These are phyloP conservation scores for Andrena bucephala DNA, from an alignment of 2,888 invertebrate genomes.

Conservation along the genomic window DNA sequence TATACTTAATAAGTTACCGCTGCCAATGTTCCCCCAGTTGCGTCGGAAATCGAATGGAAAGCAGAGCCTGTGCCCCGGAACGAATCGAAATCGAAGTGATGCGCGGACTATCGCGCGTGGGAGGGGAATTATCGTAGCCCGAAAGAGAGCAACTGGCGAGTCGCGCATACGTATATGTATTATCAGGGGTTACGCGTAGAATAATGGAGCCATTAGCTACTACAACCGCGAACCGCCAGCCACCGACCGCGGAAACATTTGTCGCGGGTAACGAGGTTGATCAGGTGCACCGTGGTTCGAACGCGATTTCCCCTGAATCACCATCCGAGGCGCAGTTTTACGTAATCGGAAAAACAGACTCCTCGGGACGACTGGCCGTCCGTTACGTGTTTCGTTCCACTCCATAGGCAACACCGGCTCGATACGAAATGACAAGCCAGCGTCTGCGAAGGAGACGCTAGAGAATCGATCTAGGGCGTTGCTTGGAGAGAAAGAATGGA, in stretches of 20 bases:
- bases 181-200: no score
- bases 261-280: constrained; percentile 13
- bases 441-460: constrained; percentile 6
- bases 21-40: no score
- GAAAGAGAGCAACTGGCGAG: neutral
- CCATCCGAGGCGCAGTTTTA: neutral
- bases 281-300: neutral
- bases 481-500: neutral
- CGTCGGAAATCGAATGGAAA: no score
- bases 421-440: constrained; percentile 5
- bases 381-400: neutral
- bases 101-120: no score
- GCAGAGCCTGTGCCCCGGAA: no score
- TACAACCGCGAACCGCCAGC: constrained; percentile 17
- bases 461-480: constrained; percentile 14
- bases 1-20: no score
- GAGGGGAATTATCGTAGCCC: no score
- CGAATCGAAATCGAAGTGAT: no score
- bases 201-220: neutral
- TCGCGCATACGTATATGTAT: no score
- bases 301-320: neutral
- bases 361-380: neutral
- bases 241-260: constrained; percentile 25
- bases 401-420: neutral
- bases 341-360: neutral